phyloP scores from a whole-genome alignment of 2,113 vertebrate species.

The Apteryx owenii region DNA sequence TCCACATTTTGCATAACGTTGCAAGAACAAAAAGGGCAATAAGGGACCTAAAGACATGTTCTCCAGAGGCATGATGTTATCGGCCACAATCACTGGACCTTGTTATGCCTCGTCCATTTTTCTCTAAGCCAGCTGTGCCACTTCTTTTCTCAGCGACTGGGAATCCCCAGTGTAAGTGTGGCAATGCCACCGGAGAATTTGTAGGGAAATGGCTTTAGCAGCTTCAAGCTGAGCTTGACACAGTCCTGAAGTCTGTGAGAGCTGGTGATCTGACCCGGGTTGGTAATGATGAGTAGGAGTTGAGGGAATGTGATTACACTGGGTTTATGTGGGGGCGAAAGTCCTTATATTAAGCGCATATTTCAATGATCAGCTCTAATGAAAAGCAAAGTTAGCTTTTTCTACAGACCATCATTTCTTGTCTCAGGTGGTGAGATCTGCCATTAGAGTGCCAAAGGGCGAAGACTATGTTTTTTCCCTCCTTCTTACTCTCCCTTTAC shows the following conservation, averaged over 20 bases:
- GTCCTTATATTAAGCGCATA: not conserved
- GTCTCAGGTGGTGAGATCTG: not conserved
- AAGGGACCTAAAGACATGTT: not conserved
- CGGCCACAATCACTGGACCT: not conserved
- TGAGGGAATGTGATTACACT: accelerated
- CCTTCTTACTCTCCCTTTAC: not conserved
- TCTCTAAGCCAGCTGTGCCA: not conserved
- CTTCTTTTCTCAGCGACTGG: not conserved
- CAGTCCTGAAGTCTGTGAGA: not conserved
- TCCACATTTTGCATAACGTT: not conserved
- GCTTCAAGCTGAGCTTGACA: not conserved
- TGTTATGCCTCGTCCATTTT: not conserved
- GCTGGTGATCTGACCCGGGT: not conserved
- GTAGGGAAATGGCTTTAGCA: not conserved
- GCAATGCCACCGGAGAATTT: not conserved
- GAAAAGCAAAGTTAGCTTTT: not conserved
- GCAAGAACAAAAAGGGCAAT: not conserved
- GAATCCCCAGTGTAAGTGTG: not conserved
- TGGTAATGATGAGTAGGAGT: not conserved
- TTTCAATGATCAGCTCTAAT: not conserved
- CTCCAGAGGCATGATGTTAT: not conserved
- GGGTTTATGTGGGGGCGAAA: not conserved
- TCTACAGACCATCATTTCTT: not conserved
- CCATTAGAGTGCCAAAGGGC: not conserved
- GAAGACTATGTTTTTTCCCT: not conserved